Conservation (phyloP, 2,113 vertebrate species). For the Diadophis punctatus region DNA sequence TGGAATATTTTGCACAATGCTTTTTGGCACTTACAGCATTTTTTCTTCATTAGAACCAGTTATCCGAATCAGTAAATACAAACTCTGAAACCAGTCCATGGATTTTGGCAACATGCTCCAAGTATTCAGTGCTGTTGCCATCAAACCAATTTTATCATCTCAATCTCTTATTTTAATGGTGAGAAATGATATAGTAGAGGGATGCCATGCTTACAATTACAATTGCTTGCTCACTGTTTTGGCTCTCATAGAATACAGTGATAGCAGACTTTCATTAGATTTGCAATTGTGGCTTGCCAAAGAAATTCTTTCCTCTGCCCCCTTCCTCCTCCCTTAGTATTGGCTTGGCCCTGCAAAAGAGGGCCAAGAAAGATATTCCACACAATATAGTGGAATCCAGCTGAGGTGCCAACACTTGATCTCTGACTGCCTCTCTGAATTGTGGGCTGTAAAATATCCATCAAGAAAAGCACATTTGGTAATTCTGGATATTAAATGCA, state of each 20-base stretch:
- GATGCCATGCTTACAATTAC: constrained; percentile 9
- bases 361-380: neutral
- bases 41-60: neutral
- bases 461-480: neutral
- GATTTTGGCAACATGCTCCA: constrained; percentile 2
- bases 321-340: neutral
- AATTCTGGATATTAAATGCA: neutral
- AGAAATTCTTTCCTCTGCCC: constrained; percentile 1
- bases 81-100: neutral
- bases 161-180: constrained; percentile 27
- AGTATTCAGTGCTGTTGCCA: constrained; percentile 22
- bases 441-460: neutral
- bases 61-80: neutral
- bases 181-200: constrained; percentile 21
- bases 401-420: neutral
- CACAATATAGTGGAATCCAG: neutral
- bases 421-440: neutral
- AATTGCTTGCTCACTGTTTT: neutral
- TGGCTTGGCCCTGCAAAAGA: neutral
- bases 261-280: constrained; percentile 26
- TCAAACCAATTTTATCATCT: constrained; percentile 35
- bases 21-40: neutral
- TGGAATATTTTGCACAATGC: neutral
- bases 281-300: constrained; percentile 32
- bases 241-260: constrained; percentile 16